These are phyloP conservation scores for Drosophila tropicalis DNA, from an alignment of 1,140 invertebrate species.

Conservation along the genomic window DNA sequence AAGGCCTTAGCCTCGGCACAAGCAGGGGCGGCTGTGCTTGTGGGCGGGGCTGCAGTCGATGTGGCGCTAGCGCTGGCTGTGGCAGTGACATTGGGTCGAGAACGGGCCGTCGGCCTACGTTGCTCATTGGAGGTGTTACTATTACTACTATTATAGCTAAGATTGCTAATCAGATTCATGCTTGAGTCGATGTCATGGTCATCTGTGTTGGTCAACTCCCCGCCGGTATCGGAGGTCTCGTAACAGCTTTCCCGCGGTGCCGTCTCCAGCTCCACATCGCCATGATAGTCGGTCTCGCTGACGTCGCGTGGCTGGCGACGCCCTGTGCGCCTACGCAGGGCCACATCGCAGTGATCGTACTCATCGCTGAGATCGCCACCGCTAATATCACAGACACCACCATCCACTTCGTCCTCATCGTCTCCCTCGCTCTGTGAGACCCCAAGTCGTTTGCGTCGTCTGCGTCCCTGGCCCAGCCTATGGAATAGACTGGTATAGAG, in stretches of 20 bases:
- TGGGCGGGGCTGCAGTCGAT: conserved; percentile 10
- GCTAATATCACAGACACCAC: conserved; percentile 81
- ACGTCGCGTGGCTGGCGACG: conserved; percentile 53
- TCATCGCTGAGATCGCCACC: conserved; percentile 76
- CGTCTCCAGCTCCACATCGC: conserved; percentile 69
- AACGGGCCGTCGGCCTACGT: conserved; percentile 30
- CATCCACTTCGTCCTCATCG: conserved; percentile 70
- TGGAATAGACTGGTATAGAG: conserved; percentile 73
- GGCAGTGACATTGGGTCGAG: conserved; percentile 29
- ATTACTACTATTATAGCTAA: conserved; percentile 83
- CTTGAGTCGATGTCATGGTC: conserved; percentile 70
- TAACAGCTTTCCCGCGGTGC: conserved; percentile 75
- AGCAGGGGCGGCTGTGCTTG: conserved; percentile 14
- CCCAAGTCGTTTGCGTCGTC: conserved; percentile 49
- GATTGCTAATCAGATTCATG: conserved; percentile 79
- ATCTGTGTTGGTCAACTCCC: conserved; percentile 76
- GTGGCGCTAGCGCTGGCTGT: not conserved
- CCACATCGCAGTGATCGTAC: conserved; percentile 74
- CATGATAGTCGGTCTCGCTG: conserved; percentile 76
- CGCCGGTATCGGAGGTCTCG: conserved; percentile 79
- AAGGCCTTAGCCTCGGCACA: conserved; percentile 48
- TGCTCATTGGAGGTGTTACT: conserved; percentile 71
- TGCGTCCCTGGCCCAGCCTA: conserved; percentile 44
- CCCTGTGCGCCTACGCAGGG: conserved; percentile 40
- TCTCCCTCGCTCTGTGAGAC: conserved; percentile 65